phyloP scores from a whole-genome alignment of 2,797 vertebrate genomes.

The Chaetophractus vellerosus region DNA sequence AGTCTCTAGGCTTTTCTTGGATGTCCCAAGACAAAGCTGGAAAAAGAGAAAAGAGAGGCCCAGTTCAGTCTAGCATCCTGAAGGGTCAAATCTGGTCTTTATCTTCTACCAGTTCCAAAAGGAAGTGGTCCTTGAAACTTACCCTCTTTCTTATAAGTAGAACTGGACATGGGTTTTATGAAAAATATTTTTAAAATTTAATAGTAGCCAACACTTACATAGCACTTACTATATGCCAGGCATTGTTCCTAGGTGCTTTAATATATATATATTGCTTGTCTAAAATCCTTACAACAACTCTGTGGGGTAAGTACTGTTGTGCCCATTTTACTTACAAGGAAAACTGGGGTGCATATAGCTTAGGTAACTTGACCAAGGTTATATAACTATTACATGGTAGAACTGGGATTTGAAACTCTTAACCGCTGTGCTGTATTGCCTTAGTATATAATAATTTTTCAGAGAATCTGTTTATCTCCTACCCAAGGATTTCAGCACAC shows the following conservation, averaged over 20 bases:
- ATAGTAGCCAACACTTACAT: neutral
- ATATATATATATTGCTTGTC: neutral
- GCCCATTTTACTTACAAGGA: neutral
- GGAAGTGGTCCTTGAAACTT: neutral
- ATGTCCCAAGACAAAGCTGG: neutral
- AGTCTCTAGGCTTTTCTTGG: constrained; percentile 1
- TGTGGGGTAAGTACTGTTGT: neutral
- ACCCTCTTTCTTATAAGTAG: neutral
- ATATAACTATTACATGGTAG: neutral
- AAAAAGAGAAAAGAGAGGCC: constrained; percentile 6
- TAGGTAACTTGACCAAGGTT: neutral
- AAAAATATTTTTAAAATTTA: constrained; percentile 42
- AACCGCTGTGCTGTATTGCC: neutral
- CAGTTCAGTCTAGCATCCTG: neutral
- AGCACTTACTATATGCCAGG: neutral
- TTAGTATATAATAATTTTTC: neutral
- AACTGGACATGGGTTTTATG: neutral
- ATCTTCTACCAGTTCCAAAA: neutral
- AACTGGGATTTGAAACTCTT: neutral
- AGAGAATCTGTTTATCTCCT: neutral
- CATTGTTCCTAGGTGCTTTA: neutral
- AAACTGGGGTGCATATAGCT: neutral
- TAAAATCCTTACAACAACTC: neutral
- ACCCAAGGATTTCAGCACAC: neutral
- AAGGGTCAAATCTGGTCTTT: neutral